Base-by-base conservation (phyloP, 2,888 invertebrate species). In the Liposcelis brunnea region DNA sequence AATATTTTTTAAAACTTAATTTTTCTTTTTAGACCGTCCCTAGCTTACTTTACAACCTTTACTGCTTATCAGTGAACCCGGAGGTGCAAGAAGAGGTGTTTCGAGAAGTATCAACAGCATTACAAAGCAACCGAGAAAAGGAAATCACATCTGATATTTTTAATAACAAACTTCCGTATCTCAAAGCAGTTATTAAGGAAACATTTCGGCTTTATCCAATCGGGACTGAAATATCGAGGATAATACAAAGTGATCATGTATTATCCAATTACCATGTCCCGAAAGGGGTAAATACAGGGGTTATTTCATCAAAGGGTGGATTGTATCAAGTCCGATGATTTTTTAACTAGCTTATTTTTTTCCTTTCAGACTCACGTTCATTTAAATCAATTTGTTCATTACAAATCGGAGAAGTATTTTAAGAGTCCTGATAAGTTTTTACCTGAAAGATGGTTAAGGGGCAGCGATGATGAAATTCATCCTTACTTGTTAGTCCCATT, bases 401-500 rank as follows among this genome's bases (percentile, higher is more conserved):
- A 56, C 31, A 55, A 55, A 43, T 56, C 54, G 4, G 55, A 56
- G 32, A 50, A 54, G 46, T 56, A 57, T 49, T 61, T 59, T 46
- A 48, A 51, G 38, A 49, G 55, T 5, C 52, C 59, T 6, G 43
- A 52, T 2, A 49, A 55, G 46, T 61, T 57, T 49, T 46, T 53
- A 33, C 61, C 61, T 14, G 59, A 60, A 47, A 50, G 61, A 31
- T 60, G 60, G 61, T 46, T 59, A 14, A 53, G 58, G 47, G 52
- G 47, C 38, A 48, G 49, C 26, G 43, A 47, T 34, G 48, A 49
- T 33, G 31, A 31, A 2, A 57, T 60, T n/a, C 63, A 69, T 52
- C 70, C 69, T 1, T 69, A 62, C 51, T 53, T 69, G 2, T 55
- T 68, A 35, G 61, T 61, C 2, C 70, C 70, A 3, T 71, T 71